phyloP scores from a whole-genome alignment of 2,888 invertebrate genomes.

The Tubulanus polymorphus region DNA sequence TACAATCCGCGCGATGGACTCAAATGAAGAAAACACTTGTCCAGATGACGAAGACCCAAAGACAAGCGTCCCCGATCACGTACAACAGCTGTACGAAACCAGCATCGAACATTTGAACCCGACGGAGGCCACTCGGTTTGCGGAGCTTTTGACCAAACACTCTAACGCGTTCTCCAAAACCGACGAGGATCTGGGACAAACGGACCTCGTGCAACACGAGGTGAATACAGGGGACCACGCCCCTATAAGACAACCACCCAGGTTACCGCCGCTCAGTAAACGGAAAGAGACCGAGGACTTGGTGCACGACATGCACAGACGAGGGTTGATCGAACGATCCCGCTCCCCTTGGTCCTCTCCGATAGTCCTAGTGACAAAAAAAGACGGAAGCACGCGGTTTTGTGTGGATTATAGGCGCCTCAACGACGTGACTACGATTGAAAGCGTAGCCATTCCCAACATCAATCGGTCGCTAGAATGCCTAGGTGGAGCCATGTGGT shows the following conservation, averaged over 20 bases:
- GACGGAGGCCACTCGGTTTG: no score
- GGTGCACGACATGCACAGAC: background rate
- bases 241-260: conserved; percentile 9
- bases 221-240: conserved; percentile 9
- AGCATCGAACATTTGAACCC: no score
- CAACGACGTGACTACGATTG: conserved; percentile 5
- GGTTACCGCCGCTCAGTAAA: background rate
- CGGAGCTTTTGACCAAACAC: background rate
- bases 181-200: conserved; percentile 6
- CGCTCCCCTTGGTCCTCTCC: conserved; percentile 3
- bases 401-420: conserved; percentile 6
- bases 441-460: conserved; percentile 12
- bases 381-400: conserved; percentile 1
- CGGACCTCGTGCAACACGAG: conserved; percentile 3
- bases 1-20: no score
- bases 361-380: conserved; percentile 9
- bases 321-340: background rate
- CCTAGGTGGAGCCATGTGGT: conserved; percentile 3
- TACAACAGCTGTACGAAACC: no score
- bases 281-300: background rate
- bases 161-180: conserved; percentile 4
- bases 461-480: conserved; percentile 12
- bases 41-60: no score
- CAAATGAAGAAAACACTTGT: no score
- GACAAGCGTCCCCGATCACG: no score